Base-by-base conservation (phyloP, 2,113 vertebrate species). In the Oceanites oceanicus region DNA sequence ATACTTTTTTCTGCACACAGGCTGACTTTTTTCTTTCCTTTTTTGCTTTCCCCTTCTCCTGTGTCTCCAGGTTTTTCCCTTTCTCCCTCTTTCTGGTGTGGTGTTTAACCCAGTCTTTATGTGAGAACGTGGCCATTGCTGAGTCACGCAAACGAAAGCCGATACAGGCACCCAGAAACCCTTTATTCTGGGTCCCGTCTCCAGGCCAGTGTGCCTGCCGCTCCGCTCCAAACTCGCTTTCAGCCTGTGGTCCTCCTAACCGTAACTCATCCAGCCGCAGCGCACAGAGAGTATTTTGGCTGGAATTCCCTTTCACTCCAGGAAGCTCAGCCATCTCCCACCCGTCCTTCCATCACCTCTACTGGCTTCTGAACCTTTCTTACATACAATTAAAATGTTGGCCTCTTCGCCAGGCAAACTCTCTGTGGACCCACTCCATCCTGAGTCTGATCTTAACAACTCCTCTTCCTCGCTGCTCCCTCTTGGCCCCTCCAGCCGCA, bases 301-400 rank as follows among this genome's bases (percentile, higher is more conserved):
- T 61, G 47, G 47, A 85, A 32, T 44, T 80, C 52, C 26, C n/a
- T 81, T 74, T 49, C 47, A 9, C 50, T 74, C 38, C 91, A 87
- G 80, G 91, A 72, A 90, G 79, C 27, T 55, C 62, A 29, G 52
- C 58, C 62, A 61, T 42, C 71, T 96, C 93, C 87, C 70, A 56
- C 84, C 58, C 81, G n/a, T 49, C 71, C 63, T 77, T 88, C 92
- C 42, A 66, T 66, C 78, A 36, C 71, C 78, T 74, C 77, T 34
- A 66, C 45, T 59, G 86, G 29, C 47, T 86, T 62, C 50, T 73
- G 71, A 96, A 61, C 90, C 58, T 76, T 50, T 44, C 50, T 32
- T 27, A 44, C 11, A 13, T 53, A 1, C 27, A 25, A 70, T 82
- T 73, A 65, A 82, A 81, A 30, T 1, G 13, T 58, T 86, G 75